phyloP scores from a whole-genome alignment of 2,113 vertebrate genomes.

The Ammospiza caudacuta region DNA sequence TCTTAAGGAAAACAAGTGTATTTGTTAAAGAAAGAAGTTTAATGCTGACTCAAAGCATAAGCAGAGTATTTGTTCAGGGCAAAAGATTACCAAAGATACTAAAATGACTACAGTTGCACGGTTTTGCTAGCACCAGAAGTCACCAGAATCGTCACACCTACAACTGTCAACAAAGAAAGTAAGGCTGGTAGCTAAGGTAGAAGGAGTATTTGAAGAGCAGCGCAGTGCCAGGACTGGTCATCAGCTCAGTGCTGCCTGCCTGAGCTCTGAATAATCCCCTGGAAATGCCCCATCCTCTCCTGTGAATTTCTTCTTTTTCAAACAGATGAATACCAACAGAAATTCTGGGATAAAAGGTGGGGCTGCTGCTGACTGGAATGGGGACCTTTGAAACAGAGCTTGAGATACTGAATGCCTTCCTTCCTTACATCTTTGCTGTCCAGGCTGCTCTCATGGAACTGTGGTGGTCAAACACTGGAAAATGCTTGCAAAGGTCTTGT shows the following conservation, averaged over 20 bases:
- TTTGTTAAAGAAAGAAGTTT: not conserved
- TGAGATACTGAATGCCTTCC: not conserved
- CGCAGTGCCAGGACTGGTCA: accelerated
- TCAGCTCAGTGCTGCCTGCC: not conserved
- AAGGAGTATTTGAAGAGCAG: not conserved
- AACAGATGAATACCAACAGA: not conserved
- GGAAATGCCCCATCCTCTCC: not conserved
- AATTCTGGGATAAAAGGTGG: not conserved
- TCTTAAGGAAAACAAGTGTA: not conserved
- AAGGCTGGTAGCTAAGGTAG: not conserved
- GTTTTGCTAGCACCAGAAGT: not conserved
- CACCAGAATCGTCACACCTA: not conserved
- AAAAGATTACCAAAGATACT: not conserved
- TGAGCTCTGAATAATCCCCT: not conserved
- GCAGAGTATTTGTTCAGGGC: not conserved
- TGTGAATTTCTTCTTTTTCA: not conserved
- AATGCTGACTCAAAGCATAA: not conserved
- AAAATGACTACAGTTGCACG: not conserved
- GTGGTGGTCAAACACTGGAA: not conserved
- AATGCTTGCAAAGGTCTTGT: not conserved
- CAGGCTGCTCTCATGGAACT: too few relatives aligned
- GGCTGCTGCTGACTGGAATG: accelerated
- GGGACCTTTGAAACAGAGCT: not conserved
- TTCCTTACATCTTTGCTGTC: not conserved
- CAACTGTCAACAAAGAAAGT: not conserved